Percentiles rank a stretch among this genome's conserved stretches.
These are phyloP conservation scores for Altica lythri DNA, from an alignment of 2,888 invertebrate species.

Conservation along the genomic window DNA sequence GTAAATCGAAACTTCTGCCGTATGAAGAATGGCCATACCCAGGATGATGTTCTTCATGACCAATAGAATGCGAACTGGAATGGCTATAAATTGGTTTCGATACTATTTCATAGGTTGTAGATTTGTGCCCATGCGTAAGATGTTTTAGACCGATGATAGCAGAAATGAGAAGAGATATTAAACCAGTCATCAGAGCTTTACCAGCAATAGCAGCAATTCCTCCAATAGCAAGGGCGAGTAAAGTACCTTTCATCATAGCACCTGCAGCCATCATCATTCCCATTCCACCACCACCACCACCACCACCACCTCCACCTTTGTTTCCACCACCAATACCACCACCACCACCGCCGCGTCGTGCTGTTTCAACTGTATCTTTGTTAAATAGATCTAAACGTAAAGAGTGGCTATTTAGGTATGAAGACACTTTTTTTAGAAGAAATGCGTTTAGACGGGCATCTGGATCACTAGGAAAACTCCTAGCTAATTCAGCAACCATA, in stretches of 20 bases:
- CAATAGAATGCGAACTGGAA: constrained; percentile 65
- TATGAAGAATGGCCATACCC: constrained; percentile 55
- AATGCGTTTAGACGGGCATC: constrained; percentile 75
- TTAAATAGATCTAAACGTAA: constrained; percentile 51
- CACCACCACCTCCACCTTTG: constrained; percentile 61
- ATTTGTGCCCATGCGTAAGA: constrained; percentile 66
- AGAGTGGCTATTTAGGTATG: constrained; percentile 71
- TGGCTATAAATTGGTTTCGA: constrained; percentile 76
- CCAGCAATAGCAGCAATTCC: constrained; percentile 76
- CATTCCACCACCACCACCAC: constrained; percentile 61
- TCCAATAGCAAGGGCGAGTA: constrained; percentile 73
- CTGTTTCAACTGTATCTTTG: constrained; percentile 48
- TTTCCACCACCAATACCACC: constrained; percentile 60
- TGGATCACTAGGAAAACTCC: constrained; percentile 72
- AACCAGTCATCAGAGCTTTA: constrained; percentile 79
- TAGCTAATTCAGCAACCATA: constrained; percentile 73
- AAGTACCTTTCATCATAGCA: constrained; percentile 69
- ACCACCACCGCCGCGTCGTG: constrained; percentile 47
- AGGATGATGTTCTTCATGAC: constrained; percentile 62
- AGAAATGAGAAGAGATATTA: constrained; percentile 76
- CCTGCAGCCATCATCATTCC: constrained; percentile 56
- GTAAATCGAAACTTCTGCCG: constrained; percentile 59
- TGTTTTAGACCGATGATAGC: constrained; percentile 75
- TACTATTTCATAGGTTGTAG: constrained; percentile 79
- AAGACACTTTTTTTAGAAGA: constrained; percentile 68